phyloP scores from a whole-genome alignment of 2,888 invertebrate genomes.

The Drosophila neutralis region DNA sequence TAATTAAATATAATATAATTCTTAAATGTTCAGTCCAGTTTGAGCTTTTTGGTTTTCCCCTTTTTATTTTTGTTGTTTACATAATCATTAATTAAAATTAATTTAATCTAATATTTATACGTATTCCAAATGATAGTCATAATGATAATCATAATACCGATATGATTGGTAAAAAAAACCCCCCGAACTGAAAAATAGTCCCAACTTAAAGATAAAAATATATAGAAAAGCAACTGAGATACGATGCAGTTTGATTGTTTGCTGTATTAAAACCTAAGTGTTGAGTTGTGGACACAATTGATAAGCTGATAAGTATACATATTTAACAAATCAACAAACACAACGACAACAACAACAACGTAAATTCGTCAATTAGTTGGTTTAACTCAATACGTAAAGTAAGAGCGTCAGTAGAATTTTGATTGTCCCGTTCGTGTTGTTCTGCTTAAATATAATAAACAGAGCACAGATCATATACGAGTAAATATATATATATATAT shows the following conservation, averaged over 20 bases:
- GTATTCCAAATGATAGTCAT: conserved; percentile 24
- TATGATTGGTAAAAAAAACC: conserved; percentile 48
- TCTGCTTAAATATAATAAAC: conserved; percentile 45
- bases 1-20: conserved; percentile 68
- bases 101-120: conserved; percentile 68
- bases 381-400: conserved; percentile 46
- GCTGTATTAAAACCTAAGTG: conserved; percentile 29
- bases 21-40: conserved; percentile 83
- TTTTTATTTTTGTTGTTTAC: conserved; percentile 55
- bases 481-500: conserved; percentile 4
- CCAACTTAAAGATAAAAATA: conserved; percentile 18
- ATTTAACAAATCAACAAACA: conserved; percentile 31
- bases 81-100: conserved; percentile 70
- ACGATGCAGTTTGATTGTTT: conserved; percentile 43
- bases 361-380: conserved; percentile 45
- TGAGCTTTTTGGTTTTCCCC: conserved; percentile 81
- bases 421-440: conserved; percentile 79
- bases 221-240: conserved; percentile 19
- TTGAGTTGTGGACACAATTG: conserved; percentile 11
- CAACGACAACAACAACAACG: conserved; percentile 58
- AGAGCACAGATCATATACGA: conserved; percentile 43
- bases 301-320: not conserved
- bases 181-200: conserved; percentile 23
- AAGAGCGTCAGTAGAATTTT: conserved; percentile 76
- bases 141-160: conserved; percentile 35